Base-by-base conservation (phyloP, 2,797 vertebrate species). In the Urophycis tenuis region DNA sequence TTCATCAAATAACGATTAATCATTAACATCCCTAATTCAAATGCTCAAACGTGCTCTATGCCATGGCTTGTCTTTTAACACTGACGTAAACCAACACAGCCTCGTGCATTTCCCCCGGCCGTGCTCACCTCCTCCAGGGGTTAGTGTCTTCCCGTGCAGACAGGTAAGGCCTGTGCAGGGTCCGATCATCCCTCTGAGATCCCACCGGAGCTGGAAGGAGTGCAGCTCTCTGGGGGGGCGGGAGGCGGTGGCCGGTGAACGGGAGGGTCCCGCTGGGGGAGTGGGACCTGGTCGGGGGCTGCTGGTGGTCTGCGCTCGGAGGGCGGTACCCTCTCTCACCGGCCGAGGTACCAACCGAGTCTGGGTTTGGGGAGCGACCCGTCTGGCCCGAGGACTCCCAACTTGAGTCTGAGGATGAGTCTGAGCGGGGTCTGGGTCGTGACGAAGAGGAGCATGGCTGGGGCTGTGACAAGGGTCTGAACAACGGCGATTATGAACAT, bases 111-210 rank as follows among this genome's bases (percentile, higher is more conserved):
- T 5, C 7, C n/a, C 53, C 60, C 60, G 10, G 60, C 60, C 60
- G 25, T 64, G 19, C 88, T 85, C 82, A 90, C 90, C 34, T 75
- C 67, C 30, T 81, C 81, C 80, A 45, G 5, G 49, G 12, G 71
- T 31, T 3, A 14, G 60, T 53, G 14, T 79, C 72, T 39, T 73
- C 74, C 77, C 81, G 80, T 77, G 70, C 45, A 31, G 67, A 25
- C 14, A 32, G 75, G 22, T 53, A 2, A 3, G 77, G 81, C 35
- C 33, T 72, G 78, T 86, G 79, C 25, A 79, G 74, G 19, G 80
- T 72, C 14, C n/a, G 12, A 19, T 69, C 79, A 74, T 25, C 30
- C 31, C 32, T 19, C 70, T 85, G 78, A 75, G 79, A 60, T 9
- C 30, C 10, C 10, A 11, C 39, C 32, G 32, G 64, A 60, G 29